Conservation (phyloP, 1,140 invertebrate species). For the Aphaenogaster ashmeadi region DNA sequence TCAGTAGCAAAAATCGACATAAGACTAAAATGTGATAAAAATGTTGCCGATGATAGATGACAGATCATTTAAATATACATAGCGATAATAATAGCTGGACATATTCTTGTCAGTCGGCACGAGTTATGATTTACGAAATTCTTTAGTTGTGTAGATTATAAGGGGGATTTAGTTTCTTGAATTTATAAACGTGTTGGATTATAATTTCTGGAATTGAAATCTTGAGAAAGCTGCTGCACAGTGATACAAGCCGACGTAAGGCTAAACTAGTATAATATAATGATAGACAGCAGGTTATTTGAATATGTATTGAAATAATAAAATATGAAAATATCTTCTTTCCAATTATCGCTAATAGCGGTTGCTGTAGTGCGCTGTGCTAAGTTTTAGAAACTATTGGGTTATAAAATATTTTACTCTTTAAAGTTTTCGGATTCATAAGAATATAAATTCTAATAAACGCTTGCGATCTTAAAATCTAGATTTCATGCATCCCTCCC, state of each 20-base stretch:
- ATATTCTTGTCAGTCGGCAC: background rate
- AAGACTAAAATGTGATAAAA: constrained; percentile 32
- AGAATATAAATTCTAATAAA: background rate
- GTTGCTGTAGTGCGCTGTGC: background rate
- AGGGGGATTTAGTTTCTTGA: background rate
- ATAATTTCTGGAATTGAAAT: background rate
- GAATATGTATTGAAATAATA: background rate
- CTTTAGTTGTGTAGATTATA: background rate
- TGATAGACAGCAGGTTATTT: background rate
- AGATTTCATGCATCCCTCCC: background rate
- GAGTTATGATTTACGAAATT: background rate
- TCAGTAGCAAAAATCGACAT: constrained; percentile 45
- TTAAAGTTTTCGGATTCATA: background rate
- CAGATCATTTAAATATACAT: constrained; percentile 23
- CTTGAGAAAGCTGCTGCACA: background rate
- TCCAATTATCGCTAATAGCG: background rate
- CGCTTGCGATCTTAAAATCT: background rate
- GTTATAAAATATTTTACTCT: background rate
- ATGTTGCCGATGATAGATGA: constrained; percentile 36
- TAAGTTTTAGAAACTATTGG: constrained; percentile 1
- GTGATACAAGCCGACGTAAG: background rate
- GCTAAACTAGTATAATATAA: background rate
- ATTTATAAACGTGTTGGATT: background rate
- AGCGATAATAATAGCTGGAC: constrained; percentile 31
- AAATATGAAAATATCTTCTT: background rate